Evolutionary conservation across 2,888 invertebrate genomes (phyloP), one percentile per base, ranked within the genome.

Genomic region (Griposia aprilina): DNA sequence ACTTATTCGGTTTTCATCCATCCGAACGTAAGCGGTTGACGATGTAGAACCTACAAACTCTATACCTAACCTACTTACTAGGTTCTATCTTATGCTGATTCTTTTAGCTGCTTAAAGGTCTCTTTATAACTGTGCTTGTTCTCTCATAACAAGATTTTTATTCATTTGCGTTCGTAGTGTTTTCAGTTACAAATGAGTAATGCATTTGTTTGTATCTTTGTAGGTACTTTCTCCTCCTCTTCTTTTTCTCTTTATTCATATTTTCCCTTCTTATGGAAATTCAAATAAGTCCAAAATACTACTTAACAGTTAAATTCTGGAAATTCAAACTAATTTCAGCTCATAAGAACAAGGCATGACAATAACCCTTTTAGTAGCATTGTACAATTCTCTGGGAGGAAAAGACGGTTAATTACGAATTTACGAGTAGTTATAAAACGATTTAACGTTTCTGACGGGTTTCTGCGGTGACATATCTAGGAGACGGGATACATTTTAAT

Each of bases 401-500:
- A 36, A 30, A 48, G 17, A 41, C 23, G 50, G n/a, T 60, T 75
- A 60, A 75, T 50, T 72, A 59, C 36, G 20, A 41, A 15, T 20
- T 41, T 59, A 63, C 41, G 10, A 71, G 70, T 63, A 45, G 13
- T 48, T 41, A 50, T 41, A 2, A 60, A 75, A 72, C 48, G 26
- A 50, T 60, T 60, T 26, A 23, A 23, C 23, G 17, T 62, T 30
- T 41, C 74, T 23, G 60, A 13, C 50, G 13, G 50, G 26, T 17
- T 75, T 26, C 41, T 74, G 60, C 23, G 50, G 60, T 41, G 50
- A 74, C 5, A 30, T 73, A 73, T 50, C 23, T 73, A 50, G 50
- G 20, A 73, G 60, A 41, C 8, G 13, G 50, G 1, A 23, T 26
- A 60, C 2, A 73, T 20, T 75, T 60, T 60, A 73, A 74, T 50